Evolutionary conservation across 2,797 vertebrate genomes (phyloP).

Genomic region (Lutjanus argentimaculatus): DNA sequence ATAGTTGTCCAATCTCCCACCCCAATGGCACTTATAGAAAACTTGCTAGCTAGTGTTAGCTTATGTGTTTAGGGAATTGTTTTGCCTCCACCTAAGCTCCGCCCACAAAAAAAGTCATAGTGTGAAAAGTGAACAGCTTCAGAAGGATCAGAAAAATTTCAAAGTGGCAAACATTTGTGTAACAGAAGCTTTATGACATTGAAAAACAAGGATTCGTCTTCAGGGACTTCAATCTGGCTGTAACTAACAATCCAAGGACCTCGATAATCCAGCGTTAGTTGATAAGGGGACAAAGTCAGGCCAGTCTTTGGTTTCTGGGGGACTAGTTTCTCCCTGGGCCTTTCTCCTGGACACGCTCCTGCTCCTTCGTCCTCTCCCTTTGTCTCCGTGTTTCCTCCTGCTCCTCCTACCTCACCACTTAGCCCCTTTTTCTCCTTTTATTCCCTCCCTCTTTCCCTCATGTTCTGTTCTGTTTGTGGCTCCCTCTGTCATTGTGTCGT

Average conservation of each 20-base stretch:
- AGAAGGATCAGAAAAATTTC: background rate
- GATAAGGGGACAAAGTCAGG: conserved; percentile 57
- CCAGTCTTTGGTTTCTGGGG: conserved; percentile 52
- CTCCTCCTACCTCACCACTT: conserved; percentile 60
- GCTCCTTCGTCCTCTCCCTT: conserved; percentile 32
- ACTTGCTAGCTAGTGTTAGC: no score
- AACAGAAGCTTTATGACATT: conserved; percentile 36
- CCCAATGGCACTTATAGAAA: no score
- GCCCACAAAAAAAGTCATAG: no score
- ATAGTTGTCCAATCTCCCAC: no score
- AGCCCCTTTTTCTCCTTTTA: conserved; percentile 55
- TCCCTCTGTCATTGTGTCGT: conserved; percentile 76
- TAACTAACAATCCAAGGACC: conserved; percentile 55
- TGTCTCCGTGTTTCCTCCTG: conserved; percentile 55
- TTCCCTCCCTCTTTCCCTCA: conserved; percentile 58
- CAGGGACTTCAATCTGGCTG: conserved; percentile 36
- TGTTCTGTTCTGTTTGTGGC: conserved; percentile 77
- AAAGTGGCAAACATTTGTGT: conserved; percentile 23
- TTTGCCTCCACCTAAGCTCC: no score
- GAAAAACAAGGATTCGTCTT: conserved; percentile 28
- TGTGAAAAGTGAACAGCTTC: background rate
- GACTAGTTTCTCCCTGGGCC: conserved; percentile 40
- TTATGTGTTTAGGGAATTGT: no score
- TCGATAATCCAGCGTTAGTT: conserved; percentile 58
- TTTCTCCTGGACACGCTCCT: conserved; percentile 53